Percentiles rank a stretch among this genome's conserved stretches.
phyloP scores from a whole-genome alignment of 2,113 vertebrate species.

The Rana temporaria region DNA sequence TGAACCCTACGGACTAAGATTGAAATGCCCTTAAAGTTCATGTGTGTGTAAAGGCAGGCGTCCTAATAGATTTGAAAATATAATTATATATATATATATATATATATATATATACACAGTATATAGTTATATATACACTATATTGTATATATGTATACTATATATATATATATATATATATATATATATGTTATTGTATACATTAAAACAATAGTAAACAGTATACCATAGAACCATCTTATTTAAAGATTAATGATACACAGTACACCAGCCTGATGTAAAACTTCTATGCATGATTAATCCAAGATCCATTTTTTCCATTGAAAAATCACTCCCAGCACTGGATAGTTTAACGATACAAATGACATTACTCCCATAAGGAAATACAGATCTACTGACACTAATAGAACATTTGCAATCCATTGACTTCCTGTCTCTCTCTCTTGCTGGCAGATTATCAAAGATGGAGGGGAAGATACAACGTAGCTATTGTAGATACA shows the following conservation, averaged over 20 bases:
- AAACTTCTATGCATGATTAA: constrained; percentile 7
- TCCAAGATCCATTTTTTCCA: background rate
- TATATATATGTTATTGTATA: no score
- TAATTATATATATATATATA: no score
- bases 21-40: no score
- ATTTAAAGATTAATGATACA: background rate
- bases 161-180: no score
- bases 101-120: no score
- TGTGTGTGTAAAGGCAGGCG: no score
- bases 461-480: constrained; percentile 76
- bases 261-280: background rate
- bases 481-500: constrained; percentile 67
- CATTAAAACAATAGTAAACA: background rate
- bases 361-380: constrained; percentile 64
- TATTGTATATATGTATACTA: no score
- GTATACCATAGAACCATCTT: background rate
- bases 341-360: constrained; percentile 65
- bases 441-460: constrained; percentile 74
- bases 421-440: constrained; percentile 74
- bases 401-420: constrained; percentile 74
- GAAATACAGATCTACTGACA: constrained; percentile 60
- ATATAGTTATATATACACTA: no score
- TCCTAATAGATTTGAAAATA: no score
- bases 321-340: constrained; percentile 54
- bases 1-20: no score